A percentile compares a stretch with the other conserved stretches of the same genome.
phyloP scores from a whole-genome alignment of 2,797 vertebrate genomes.

The Coregonus ussuriensis region DNA sequence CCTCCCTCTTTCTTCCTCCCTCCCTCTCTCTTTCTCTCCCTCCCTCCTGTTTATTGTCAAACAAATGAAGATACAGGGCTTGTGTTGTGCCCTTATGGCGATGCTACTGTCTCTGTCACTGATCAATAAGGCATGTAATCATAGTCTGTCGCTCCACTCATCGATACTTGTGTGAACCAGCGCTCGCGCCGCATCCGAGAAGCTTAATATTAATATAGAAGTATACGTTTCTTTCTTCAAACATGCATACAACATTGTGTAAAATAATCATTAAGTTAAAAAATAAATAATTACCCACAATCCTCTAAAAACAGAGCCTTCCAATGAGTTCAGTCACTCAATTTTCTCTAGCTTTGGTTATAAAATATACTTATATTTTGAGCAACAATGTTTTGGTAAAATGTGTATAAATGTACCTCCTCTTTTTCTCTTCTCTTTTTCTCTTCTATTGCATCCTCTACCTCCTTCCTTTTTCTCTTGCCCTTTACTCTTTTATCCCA shows the following conservation, averaged over 20 bases:
- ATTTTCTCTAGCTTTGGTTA: too few relatives aligned
- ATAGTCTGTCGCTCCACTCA: conserved; percentile 49
- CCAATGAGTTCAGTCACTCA: too few relatives aligned
- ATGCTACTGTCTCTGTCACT: conserved; percentile 35
- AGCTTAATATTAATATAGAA: too few relatives aligned
- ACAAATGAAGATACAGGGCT: conserved; percentile 52
- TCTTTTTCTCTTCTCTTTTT: background rate
- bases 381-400: too few relatives aligned
- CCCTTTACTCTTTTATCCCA: background rate
- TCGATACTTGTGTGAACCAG: conserved; percentile 39
- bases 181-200: background rate
- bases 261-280: too few relatives aligned
- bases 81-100: conserved; percentile 24
- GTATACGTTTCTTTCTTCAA: too few relatives aligned
- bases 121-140: conserved; percentile 66
- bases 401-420: background rate
- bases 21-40: conserved; percentile 4
- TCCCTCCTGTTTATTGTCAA: conserved; percentile 53
- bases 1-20: background rate
- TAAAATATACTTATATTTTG: too few relatives aligned
- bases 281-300: too few relatives aligned
- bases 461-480: background rate
- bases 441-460: background rate
- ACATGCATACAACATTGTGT: too few relatives aligned
- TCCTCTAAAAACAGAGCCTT: too few relatives aligned